Percentiles rank a stretch among this genome's conserved stretches.
These are phyloP conservation scores for Zaprionus camerounensis DNA, from an alignment of 1,140 invertebrate species.

Conservation along the genomic window DNA sequence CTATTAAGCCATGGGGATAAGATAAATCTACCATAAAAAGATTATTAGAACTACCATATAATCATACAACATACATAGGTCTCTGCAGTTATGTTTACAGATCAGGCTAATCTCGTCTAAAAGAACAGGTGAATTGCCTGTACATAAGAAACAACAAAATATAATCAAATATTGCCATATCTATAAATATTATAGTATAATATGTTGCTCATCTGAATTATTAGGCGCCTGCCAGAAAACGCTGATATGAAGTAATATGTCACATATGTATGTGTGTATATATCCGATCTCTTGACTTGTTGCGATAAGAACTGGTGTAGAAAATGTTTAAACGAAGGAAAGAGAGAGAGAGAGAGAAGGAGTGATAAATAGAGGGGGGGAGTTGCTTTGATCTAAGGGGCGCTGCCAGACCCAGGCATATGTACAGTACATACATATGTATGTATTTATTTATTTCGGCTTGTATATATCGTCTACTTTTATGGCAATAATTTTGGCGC, in stretches of 20 bases:
- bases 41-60: not conserved
- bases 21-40: not conserved
- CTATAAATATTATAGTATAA: not conserved
- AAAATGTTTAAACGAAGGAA: conserved; percentile 4
- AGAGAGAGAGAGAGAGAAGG: not conserved
- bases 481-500: conserved; percentile 77
- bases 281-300: conserved; percentile 3
- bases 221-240: not conserved
- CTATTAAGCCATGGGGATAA: not conserved
- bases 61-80: not conserved
- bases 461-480: conserved; percentile 55
- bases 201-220: not conserved
- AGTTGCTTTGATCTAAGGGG: conserved; percentile 18
- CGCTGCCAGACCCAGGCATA: not conserved
- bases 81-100: not conserved
- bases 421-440: conserved; percentile 30
- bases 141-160: too few species aligned
- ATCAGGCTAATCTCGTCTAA: not conserved
- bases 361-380: not conserved
- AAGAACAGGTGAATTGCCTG: not conserved
- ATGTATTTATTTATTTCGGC: conserved; percentile 13
- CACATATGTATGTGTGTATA: not conserved
- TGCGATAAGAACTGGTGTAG: conserved; percentile 24
- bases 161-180: not conserved
- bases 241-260: not conserved